Base-by-base conservation (phyloP, 1,140 invertebrate species). In the Hermatobates lingyangjiaoensis region DNA sequence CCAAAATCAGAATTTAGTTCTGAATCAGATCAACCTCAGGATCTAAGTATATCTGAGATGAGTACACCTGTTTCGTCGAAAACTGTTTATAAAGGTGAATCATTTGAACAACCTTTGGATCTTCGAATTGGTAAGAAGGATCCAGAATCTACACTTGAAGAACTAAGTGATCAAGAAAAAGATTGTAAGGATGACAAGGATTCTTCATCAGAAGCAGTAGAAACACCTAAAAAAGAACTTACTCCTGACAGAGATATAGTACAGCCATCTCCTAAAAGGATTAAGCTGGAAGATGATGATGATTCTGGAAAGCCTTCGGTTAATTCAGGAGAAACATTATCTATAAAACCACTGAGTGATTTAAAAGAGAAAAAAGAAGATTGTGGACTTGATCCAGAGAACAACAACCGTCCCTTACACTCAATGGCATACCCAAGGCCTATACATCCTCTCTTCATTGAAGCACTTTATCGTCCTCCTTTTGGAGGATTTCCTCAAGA, bases 341-440 rank as follows among this genome's bases (percentile, higher is more conserved):
- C 47, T 5, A n/a, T 21, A 12, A 28, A 28, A 49, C 25, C 26
- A 4, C 18, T 21, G 7, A 10, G 39, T 42, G 39, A 42, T 42
- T 42, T 42, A 42, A 42, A 42, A 42, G 39, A 28, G 34, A 28
- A 42, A 68, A 70, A 51, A 69, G 15, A 40, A 38, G 14, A 50
- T 4, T n/a, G n/a, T n/a, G n/a, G n/a, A n/a, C 38, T 57, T 28
- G 46, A 51, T 38, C 26, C 54, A 2, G 52, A 61, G 58, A 48
- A 58, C 27, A 58, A 53, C 27, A 53, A 55, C n/a, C 53, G 48
- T 39, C 30, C 61, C 18, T 64, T 58, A 26, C 74, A 72, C 15
- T 71, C 74, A n/a, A 77, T 87, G 72, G 79, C 79, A 1, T 86
- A 84, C 56, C 81, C 83, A 0, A 69, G 76, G 61, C 80, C 82